Base-by-base conservation (phyloP, 2,888 invertebrate species). In the Rhingia campestris region DNA sequence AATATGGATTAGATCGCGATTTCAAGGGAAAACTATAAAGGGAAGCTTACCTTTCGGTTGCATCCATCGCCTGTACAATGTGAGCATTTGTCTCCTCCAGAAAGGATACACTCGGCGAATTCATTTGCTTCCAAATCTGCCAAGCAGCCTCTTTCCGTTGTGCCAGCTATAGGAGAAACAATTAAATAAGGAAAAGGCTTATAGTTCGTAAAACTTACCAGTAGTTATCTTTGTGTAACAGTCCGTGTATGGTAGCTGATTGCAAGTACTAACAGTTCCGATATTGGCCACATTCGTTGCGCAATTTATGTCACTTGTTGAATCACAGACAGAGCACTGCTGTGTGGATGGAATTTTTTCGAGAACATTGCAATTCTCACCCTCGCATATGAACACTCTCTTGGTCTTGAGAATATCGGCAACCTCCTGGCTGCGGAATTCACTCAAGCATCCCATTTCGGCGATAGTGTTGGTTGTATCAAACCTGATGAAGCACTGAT, bases 361-460 rank as follows among this genome's bases (percentile, higher is more conserved):
- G 3, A 75, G n/a, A 1, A 70, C 32, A 51, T 91, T 91, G 75
- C 90, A 91, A 43, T 89, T 86, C 1, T 69, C 66, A 6, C 88
- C 90, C 0, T 88, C 75, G 39, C 91, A 91, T 0, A 90, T 84
- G 3, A 79, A 56, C 0, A 91, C 87, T 7, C 86, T 88, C 47
- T 91, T 91, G 0, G 90, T 88, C 64, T 87, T 88, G 33, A 91
- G 84, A 0, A 90, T 86, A 30, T 84, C 87, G 12, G 88, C 87
- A 43, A 89, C 12, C 6, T 87, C 87, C 66, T 89, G 89, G 43
- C 69, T 86, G 33, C 88, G 88, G 88, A 90, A 89, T 4, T 88
- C 88, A 85, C 90, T 88, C 5, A 89, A 58, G 45, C 90, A 90
- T 32, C 90, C 90, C 86, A 89, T 79, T 53, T 89, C 86, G 1